Conservation (phyloP, 2,797 vertebrate species). For the Discoglossus pictus region DNA sequence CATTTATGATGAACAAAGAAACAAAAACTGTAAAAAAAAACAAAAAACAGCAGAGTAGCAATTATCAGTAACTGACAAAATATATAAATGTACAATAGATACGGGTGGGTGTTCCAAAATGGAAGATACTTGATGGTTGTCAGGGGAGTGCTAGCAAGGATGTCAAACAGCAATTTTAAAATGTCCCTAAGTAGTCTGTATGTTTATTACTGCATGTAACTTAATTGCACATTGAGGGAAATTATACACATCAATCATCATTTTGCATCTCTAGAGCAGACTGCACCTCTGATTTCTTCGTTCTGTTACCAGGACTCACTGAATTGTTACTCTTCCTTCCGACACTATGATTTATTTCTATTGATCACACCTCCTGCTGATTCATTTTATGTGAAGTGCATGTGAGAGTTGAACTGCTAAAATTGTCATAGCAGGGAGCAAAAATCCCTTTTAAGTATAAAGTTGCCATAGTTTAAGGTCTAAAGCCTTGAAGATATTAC, state of each 20-base stretch:
- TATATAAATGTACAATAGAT: too few relatives aligned
- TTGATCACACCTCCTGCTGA: constrained; percentile 51
- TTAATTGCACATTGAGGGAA: constrained; percentile 30
- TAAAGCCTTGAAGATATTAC: constrained; percentile 27
- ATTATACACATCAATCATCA: constrained; percentile 29
- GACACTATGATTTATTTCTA: constrained; percentile 50
- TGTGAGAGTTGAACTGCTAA: constrained; percentile 49
- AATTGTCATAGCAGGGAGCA: constrained; percentile 50
- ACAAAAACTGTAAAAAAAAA: too few relatives aligned
- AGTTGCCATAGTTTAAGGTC: constrained; percentile 39
- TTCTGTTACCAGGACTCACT: constrained; percentile 16
- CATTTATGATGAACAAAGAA: too few relatives aligned
- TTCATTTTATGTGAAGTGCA: constrained; percentile 50
- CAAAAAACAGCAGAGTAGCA: too few relatives aligned
- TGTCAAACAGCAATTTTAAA: too few relatives aligned
- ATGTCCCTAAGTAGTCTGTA: not conserved
- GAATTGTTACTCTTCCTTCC: constrained; percentile 31
- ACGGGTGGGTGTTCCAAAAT: too few relatives aligned
- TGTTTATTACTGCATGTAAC: constrained; percentile 2
- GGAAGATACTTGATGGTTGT: too few relatives aligned
- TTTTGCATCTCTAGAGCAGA: constrained; percentile 13
- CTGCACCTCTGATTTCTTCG: constrained; percentile 16
- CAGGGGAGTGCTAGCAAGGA: too few relatives aligned
- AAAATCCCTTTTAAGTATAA: constrained; percentile 43
- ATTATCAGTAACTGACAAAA: too few relatives aligned